phyloP scores from a whole-genome alignment of 2,797 vertebrate species.

The Glossophaga mutica region DNA sequence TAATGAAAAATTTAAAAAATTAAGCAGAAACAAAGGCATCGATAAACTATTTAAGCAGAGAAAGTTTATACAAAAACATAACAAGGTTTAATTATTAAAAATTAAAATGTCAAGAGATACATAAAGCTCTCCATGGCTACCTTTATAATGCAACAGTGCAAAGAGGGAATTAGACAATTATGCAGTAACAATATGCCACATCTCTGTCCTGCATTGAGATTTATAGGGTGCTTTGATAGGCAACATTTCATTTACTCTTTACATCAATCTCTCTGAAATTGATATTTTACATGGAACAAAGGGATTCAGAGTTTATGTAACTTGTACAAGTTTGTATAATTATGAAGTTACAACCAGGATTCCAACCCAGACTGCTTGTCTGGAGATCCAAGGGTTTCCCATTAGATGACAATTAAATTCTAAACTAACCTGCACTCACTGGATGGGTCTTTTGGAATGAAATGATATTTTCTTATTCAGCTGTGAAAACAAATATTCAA shows the following conservation, averaged over 20 bases:
- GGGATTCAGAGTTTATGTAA: neutral
- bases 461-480: neutral
- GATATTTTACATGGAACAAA: neutral
- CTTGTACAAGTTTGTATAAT: neutral
- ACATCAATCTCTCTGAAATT: neutral
- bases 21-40: slow-evolving; percentile 69
- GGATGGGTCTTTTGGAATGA: neutral
- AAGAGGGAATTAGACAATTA: neutral
- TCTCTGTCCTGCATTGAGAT: neutral
- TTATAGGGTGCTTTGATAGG: neutral
- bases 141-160: neutral
- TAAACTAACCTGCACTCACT: neutral
- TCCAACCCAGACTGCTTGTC: neutral
- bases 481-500: neutral
- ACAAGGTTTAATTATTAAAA: slow-evolving; percentile 73
- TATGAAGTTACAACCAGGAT: neutral
- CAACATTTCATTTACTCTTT: neutral
- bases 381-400: neutral
- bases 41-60: slow-evolving; percentile 74
- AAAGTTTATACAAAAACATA: slow-evolving; percentile 71
- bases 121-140: slow-evolving; percentile 21
- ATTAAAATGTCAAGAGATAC: slow-evolving; percentile 55
- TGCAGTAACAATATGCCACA: no score
- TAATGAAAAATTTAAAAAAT: slow-evolving; percentile 67
- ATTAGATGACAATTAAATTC: slow-evolving; percentile 5